Evolutionary conservation across 2,797 vertebrate genomes (phyloP).

Genomic region (Lophius americanus): DNA sequence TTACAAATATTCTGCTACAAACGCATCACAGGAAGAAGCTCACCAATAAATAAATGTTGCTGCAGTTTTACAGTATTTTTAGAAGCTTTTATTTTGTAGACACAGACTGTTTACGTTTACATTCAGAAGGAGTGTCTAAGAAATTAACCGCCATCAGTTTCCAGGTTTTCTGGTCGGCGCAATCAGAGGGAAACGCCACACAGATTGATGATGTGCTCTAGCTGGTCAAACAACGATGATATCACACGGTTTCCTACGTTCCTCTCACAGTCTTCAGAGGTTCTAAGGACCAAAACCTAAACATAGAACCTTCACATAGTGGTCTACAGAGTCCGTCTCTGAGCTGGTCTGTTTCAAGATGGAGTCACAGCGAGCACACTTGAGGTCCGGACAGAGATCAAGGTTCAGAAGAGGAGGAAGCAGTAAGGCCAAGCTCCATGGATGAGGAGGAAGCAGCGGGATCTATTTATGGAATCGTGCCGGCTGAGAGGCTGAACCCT

Average conservation of each 20-base stretch:
- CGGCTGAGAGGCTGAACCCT: no score
- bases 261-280: no score
- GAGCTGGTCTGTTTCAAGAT: no score
- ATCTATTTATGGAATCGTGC: background rate
- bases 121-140: slow-evolving; percentile 87
- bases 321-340: no score
- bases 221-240: no score
- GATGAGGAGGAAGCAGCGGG: slow-evolving; percentile 16
- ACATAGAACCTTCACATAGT: no score
- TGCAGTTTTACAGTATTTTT: slow-evolving; percentile 72
- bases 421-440: slow-evolving; percentile 46
- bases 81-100: slow-evolving; percentile 51
- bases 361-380: no score
- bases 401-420: slow-evolving; percentile 6
- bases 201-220: no score
- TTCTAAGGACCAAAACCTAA: no score
- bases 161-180: background rate
- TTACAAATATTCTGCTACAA: slow-evolving; percentile 86
- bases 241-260: no score
- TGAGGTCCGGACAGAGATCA: no score
- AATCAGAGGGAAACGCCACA: no score
- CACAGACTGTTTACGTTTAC: slow-evolving; percentile 82
- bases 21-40: slow-evolving; percentile 85
- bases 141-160: background rate
- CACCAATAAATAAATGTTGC: slow-evolving; percentile 82